Evolutionary conservation across 1,140 invertebrate species (phyloP), one percentile per base, ranked within the genome.

Genomic region (Lordiphosa collinella): DNA sequence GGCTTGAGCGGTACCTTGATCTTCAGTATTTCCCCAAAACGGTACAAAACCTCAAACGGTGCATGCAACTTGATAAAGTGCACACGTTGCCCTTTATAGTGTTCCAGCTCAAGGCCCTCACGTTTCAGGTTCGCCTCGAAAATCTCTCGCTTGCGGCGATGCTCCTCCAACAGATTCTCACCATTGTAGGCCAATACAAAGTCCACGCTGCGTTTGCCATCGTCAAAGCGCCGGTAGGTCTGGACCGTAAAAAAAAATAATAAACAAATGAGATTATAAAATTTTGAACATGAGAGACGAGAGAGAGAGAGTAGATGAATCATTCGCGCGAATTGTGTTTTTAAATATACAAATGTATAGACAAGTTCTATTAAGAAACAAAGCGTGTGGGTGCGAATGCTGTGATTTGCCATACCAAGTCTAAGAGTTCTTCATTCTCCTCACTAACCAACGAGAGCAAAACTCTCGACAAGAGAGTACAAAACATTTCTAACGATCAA

Each of bases 21-120:
- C 89, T 96, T 96, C 60, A 97, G 90, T 47, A 97, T 93, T 90
- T 98, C 96, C 47, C 94, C 93, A 89, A 97, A 97, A 68, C 94
- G 91, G 53, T 92, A 92, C 22, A 98, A 87, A 2, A 98, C 94
- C 76, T 95, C 92, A 88, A 92, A 91, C 0, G 96, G 94, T 1
- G 94, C 95, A 89, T 96, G 94, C 29, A 98, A 92, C 91, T 93
- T 93, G 43, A 93, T 89, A 86, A 94, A 93, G 80, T 80, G 71
- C 49, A 93, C 90, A 32, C 90, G 90, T 66, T 92, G 91, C 48
- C 90, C 91, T 59, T 91, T 88, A 75, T 93, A 92, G 50, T 91
- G 89, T 85, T 93, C 92, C 56, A 94, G 85, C 67, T 91, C 85
- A 9, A 94, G 73, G 14, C 93, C 93, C 86, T 93, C 92, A 11